Conservation (phyloP, 2,113 vertebrate genomes). For the Ginglymostoma cirratum region DNA sequence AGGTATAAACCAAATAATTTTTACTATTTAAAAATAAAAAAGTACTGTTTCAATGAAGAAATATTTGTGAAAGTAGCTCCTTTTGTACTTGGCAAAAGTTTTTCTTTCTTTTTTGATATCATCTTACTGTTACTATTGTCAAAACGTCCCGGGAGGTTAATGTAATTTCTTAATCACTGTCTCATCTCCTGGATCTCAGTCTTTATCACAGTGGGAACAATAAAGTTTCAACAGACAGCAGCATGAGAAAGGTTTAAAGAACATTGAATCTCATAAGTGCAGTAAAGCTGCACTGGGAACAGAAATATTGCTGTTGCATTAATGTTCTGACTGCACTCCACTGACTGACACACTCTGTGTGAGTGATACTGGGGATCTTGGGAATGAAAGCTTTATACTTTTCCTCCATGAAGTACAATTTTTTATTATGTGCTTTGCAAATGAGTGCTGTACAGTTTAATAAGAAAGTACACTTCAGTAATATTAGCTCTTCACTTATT, state of each 20-base stretch:
- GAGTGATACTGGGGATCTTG: constrained; percentile 62
- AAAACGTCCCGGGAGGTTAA: constrained; percentile 9
- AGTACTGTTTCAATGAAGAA: background rate
- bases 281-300: constrained; percentile 88
- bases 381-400: constrained; percentile 67
- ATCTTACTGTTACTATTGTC: background rate
- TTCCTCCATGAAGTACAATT: constrained; percentile 30
- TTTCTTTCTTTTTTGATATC: background rate
- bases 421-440: constrained; percentile 32
- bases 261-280: constrained; percentile 79
- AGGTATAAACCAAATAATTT: background rate
- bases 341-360: constrained; percentile 68
- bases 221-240: constrained; percentile 97
- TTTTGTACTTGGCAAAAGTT: constrained; percentile 11
- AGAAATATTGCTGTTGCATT: constrained; percentile 74
- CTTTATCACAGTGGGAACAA: constrained; percentile 72
- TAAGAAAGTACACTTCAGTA: constrained; percentile 29
- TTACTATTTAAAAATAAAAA: background rate
- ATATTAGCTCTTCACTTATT: constrained; percentile 30
- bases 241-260: constrained; percentile 94
- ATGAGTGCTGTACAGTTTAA: constrained; percentile 35
- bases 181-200: constrained; percentile 24
- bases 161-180: constrained; percentile 34
- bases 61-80: background rate
- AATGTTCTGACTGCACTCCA: constrained; percentile 68